Evolutionary conservation across 2,797 vertebrate species (phyloP), one percentile per base, ranked within the genome.

Genomic region (Pipistrellus pygmaeus): DNA sequence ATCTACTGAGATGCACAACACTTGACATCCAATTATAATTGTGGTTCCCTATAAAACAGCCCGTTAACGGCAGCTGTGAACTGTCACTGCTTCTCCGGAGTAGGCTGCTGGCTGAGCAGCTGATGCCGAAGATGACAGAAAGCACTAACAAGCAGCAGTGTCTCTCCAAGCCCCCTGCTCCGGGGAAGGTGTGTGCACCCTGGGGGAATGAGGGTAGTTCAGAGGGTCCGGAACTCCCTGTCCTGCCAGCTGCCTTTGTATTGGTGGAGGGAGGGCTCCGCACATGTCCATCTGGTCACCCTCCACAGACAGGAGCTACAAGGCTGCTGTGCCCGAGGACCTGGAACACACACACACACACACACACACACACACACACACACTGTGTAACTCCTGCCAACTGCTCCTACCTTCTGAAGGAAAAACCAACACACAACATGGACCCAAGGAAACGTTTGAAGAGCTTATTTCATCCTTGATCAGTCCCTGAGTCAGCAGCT

Each of bases 21-120:
- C 96, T 98, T 97, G 97, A 97, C 97, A 97, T 97, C 96, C 97
- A 97, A 96, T 95, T 95, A 97, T 96, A 94, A 94, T 80, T 88
- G 86, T 87, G 78, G 97, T 90, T 92, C 97, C 80, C 95, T 95
- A 72, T 81, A 96, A 97, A 97, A 96, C 92, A 96, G 96, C 94
- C 96, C 91, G 91, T 95, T 96, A 97, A 95, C 85, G 94, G 85
- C 87, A 93, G 57, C 96, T 86, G 64, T 97, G 96, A 97, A 96
- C 97, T 91, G 96, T 97, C 83, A 96, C 95, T 90, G 96, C 95
- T 92, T 88, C 38, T 8, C 27, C 69, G 76, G 88, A 85, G 83
- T 4, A 30, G 94, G 69, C 88, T 30, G 9, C 41, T 32, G 8
- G 57, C n/a, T 96, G 83, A 93, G 95, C 32, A 48, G 82, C 93